Conservation (phyloP, 2,113 vertebrate genomes). For the Heterochromis multidens region DNA sequence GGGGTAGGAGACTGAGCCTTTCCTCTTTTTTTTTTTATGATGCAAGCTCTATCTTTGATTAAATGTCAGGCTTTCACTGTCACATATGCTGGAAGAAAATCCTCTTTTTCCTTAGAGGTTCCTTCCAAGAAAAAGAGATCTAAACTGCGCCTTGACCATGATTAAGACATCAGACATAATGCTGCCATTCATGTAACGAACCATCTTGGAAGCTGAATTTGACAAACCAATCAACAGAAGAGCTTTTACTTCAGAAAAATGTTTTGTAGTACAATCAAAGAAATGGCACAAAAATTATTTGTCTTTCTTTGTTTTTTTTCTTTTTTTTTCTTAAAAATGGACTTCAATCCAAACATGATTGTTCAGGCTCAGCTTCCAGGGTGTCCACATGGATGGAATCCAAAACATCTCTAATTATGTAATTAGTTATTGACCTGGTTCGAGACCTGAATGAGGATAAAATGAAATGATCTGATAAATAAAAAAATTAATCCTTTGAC, state of each 20-base stretch:
- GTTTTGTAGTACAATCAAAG: neutral
- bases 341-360: neutral
- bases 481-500: neutral
- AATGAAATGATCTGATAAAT: neutral
- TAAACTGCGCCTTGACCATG: neutral
- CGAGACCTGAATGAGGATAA: neutral
- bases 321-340: accelerated
- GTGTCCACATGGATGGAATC: neutral
- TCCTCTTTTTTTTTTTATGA: neutral
- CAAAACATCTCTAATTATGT: neutral
- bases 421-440: accelerated
- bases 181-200: neutral
- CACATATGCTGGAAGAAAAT: constrained; percentile 44
- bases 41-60: constrained; percentile 40
- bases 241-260: neutral
- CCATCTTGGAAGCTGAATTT: neutral
- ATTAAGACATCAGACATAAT: neutral
- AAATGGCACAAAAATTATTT: neutral
- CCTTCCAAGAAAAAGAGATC: constrained; percentile 19
- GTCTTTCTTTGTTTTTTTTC: too few species aligned
- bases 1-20: constrained; percentile 38
- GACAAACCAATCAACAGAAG: neutral
- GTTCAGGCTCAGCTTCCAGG: neutral
- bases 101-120: neutral
- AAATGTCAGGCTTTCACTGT: constrained; percentile 57